Conservation (phyloP, 2,888 invertebrate genomes). For the Cheilosia grossa region DNA sequence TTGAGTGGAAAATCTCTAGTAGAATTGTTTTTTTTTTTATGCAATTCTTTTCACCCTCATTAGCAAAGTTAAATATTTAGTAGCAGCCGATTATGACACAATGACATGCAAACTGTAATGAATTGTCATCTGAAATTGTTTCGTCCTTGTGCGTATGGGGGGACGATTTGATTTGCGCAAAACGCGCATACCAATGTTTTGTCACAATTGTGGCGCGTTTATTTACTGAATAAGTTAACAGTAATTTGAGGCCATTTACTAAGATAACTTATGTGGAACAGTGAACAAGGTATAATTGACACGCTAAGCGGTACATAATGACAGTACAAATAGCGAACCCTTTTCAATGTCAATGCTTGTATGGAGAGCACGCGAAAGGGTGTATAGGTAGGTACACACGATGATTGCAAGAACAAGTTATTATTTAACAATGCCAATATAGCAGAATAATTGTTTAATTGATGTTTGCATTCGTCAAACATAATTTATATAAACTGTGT, state of each 20-base stretch:
- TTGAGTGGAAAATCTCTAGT: constrained; percentile 20
- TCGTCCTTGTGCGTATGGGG: constrained; percentile 7
- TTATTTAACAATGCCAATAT: constrained; percentile 1
- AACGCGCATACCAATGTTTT: not conserved
- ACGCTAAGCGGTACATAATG: not conserved
- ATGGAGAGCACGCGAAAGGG: not conserved
- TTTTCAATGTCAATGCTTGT: constrained; percentile 38
- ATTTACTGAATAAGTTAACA: constrained; percentile 23
- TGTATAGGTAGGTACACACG: not conserved
- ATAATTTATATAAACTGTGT: not conserved
- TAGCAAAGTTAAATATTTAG: constrained; percentile 27
- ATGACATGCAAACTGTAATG: constrained; percentile 19
- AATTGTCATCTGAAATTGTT: constrained; percentile 38
- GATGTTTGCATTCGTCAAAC: constrained; percentile 1
- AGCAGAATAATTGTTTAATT: constrained; percentile 1
- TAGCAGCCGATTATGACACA: constrained; percentile 17
- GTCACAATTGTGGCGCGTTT: not conserved
- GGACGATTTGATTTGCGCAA: not conserved
- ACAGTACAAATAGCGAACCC: not conserved
- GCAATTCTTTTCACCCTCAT: constrained; percentile 17
- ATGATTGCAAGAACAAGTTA: not conserved
- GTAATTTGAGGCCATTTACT: constrained; percentile 33
- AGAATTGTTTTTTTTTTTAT: not conserved
- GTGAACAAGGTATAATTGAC: constrained; percentile 37
- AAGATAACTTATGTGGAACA: constrained; percentile 39